These are phyloP conservation scores for Eulithis testata DNA, from an alignment of 2,888 invertebrate species.

Conservation along the genomic window DNA sequence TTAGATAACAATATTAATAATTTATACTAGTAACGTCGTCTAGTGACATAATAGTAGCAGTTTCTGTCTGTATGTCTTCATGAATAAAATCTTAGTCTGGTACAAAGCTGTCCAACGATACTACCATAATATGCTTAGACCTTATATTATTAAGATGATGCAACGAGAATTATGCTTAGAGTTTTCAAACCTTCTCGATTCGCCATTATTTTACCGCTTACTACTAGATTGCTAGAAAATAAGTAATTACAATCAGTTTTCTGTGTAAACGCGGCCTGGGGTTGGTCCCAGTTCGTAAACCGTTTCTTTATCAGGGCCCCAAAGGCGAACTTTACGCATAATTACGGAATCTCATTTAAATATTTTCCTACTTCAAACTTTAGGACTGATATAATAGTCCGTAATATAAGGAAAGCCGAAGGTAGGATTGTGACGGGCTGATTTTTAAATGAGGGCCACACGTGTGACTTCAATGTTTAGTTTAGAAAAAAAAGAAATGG, in stretches of 20 bases:
- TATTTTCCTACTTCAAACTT: constrained; percentile 54
- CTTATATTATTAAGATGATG: too few species aligned
- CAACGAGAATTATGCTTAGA: too few species aligned
- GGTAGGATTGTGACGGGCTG: constrained; percentile 26
- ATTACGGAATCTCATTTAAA: constrained; percentile 60
- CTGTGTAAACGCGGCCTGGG: constrained; percentile 14
- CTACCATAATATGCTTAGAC: too few species aligned
- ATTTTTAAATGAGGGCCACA: constrained; percentile 7
- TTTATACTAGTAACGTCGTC: too few species aligned
- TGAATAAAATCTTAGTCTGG: too few species aligned
- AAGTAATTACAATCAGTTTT: not conserved
- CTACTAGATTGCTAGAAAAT: not conserved
- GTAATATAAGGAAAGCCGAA: constrained; percentile 25
- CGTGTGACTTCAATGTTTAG: not conserved
- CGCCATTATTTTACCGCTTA: not conserved
- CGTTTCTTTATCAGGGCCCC: constrained; percentile 50
- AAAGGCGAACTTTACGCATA: constrained; percentile 57
- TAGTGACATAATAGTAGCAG: too few species aligned
- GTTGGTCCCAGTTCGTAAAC: constrained; percentile 43
- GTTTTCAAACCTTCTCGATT: too few species aligned
- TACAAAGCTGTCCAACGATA: too few species aligned
- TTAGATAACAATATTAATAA: too few species aligned
- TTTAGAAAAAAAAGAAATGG: not conserved
- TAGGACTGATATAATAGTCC: constrained; percentile 36
- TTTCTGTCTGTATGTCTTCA: too few species aligned